These are phyloP conservation scores for Panzeria rudis DNA, from an alignment of 2,888 invertebrate genomes.

Conservation along the genomic window DNA sequence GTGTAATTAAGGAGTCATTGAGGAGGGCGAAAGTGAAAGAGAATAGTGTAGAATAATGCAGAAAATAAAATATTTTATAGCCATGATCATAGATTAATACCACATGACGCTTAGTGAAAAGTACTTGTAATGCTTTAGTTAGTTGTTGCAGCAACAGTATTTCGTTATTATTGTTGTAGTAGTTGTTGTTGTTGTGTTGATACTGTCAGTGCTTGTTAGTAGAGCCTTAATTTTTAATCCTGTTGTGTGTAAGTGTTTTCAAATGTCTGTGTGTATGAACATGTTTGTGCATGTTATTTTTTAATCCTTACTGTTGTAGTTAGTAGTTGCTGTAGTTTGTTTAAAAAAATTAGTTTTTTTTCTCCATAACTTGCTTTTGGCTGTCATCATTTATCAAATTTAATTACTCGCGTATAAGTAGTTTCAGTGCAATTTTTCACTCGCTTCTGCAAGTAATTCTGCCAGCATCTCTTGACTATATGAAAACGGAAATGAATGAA, in stretches of 20 bases:
- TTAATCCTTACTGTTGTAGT: constrained; percentile 52
- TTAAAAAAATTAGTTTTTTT: constrained; percentile 11
- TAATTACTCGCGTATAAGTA: constrained; percentile 73
- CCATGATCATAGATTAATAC: constrained; percentile 57
- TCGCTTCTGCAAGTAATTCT: constrained; percentile 36
- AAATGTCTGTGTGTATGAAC: constrained; percentile 2
- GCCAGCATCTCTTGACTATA: constrained; percentile 34
- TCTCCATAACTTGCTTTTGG: constrained; percentile 56
- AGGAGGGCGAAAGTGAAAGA: neutral
- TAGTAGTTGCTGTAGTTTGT: constrained; percentile 30
- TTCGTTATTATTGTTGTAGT: neutral
- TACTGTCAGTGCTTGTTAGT: constrained; percentile 42
- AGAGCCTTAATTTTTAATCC: constrained; percentile 59
- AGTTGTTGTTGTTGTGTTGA: neutral
- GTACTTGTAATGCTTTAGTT: constrained; percentile 39
- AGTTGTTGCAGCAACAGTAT: constrained; percentile 39
- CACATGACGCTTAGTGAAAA: constrained; percentile 58
- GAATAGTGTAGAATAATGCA: neutral
- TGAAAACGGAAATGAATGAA: constrained; percentile 14
- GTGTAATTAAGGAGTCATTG: neutral
- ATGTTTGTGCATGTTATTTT: constrained; percentile 29
- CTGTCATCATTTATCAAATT: constrained; percentile 74
- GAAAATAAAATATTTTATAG: constrained; percentile 47
- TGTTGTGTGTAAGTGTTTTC: constrained; percentile 15
- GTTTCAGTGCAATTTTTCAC: constrained; percentile 48